Percentiles rank a stretch among this genome's conserved stretches.
These are phyloP conservation scores for Aurelia sp. DNA, from an alignment of 30 jellyfish, hydroid and myxozoan species.

Conservation along the genomic window DNA sequence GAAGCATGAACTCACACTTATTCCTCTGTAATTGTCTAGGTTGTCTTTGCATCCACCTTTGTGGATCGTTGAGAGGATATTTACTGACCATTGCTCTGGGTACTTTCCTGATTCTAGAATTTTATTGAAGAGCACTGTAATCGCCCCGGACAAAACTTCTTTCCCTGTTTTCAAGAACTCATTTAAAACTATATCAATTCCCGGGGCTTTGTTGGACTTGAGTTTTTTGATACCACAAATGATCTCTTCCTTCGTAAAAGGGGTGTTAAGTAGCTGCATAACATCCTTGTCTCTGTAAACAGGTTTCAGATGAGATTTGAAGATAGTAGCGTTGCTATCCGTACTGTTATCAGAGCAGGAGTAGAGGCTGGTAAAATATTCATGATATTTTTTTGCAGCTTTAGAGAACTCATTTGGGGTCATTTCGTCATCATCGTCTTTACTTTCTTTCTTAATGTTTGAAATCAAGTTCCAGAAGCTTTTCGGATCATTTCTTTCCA, in stretches of 20 bases:
- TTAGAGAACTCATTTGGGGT: neutral
- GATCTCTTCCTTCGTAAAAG: too few relatives aligned
- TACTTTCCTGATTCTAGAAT: neutral
- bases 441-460: neutral
- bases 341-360: neutral
- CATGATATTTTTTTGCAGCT: neutral
- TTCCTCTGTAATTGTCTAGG: slow-evolving; percentile 26
- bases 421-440: neutral
- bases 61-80: neutral
- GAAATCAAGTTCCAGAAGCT: slow-evolving; percentile 4
- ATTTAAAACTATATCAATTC: neutral
- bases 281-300: too few relatives aligned
- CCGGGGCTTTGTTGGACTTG: too few relatives aligned
- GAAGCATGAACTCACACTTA: slow-evolving; percentile 11
- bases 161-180: slow-evolving; percentile 6
- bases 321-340: neutral
- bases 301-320: too few relatives aligned
- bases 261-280: too few relatives aligned
- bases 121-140: neutral
- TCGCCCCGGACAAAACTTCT: neutral
- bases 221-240: too few relatives aligned
- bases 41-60: slow-evolving; percentile 8
- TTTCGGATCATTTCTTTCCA: slow-evolving; percentile 1
- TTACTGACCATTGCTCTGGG: slow-evolving; percentile 23
- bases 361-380: neutral